Evolutionary conservation across 2,888 invertebrate genomes (phyloP), one percentile per base, ranked within the genome.

Genomic region (Chesias legatella): DNA sequence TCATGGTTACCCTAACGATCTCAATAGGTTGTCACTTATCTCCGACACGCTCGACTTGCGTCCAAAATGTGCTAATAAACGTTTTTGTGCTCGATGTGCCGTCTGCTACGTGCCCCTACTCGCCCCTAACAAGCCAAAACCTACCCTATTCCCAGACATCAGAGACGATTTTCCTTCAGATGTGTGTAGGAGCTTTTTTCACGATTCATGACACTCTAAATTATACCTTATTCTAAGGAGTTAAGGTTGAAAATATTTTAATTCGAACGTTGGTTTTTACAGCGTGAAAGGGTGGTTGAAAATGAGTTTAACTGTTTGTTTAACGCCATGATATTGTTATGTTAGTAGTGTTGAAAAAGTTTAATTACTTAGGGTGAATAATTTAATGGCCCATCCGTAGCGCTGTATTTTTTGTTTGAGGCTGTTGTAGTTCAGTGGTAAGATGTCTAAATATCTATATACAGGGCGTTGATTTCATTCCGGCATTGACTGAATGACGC

Each of bases 51-150:
- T 77, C 65, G 72, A 77, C 72, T 79, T 67, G 68, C 73, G 55
- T 63, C 66, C 66, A 64, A 67, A 78, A 80, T 73, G 79, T 67
- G 75, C 79, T 81, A 80, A 81, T 82, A 82, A 82, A 81, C 77
- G 79, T 76, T 81, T 79, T 77, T 75, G 64, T 73, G 62, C 66
- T 56, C 56, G 59, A 56, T 58, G 47, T 60, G 57, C 62, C 63
- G 61, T 58, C 56, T 62, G 51, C 36, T 21, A 52, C 62, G n/a
- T n/a, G 61, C 63, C 69, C 70, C 56, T 58, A 32, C 34, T 7
- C 41, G 51, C 7, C 10, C 9, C 7, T 61, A 37, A 8, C 50
- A 38, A 46, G 17, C 33, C 21, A 58, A 38, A 27, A 29, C 26
- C 6, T 11, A 52, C 56, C 45, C 39, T 64, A 53, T 11, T 6